These are phyloP conservation scores for Drosophila prostipennis DNA, from an alignment of 2,888 invertebrate species.

Conservation along the genomic window DNA sequence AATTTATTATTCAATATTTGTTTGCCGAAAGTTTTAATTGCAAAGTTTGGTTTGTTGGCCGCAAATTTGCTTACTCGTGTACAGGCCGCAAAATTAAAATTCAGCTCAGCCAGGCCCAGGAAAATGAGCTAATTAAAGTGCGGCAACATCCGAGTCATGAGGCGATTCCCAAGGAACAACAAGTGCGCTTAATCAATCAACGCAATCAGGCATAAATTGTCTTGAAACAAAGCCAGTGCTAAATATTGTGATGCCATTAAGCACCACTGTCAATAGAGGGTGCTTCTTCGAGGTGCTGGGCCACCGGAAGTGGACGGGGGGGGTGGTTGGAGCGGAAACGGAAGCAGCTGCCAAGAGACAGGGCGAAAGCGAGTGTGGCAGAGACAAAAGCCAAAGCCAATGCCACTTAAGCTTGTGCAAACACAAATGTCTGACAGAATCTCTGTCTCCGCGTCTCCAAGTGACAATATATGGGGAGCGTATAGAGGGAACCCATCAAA, in stretches of 20 bases:
- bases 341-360: slow-evolving; percentile 44
- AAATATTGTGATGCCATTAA: slow-evolving; percentile 78
- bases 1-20: slow-evolving; percentile 71
- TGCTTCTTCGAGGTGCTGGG: slow-evolving; percentile 15
- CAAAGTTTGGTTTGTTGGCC: slow-evolving; percentile 51
- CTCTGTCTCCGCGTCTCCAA: slow-evolving; percentile 14
- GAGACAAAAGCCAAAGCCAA: slow-evolving; percentile 57
- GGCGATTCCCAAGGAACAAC: slow-evolving; percentile 34
- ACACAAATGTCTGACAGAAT: slow-evolving; percentile 49
- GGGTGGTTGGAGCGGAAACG: slow-evolving; percentile 18
- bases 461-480: slow-evolving; percentile 52
- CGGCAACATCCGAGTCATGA: slow-evolving; percentile 13
- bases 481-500: slow-evolving; percentile 48
- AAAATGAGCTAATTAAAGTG: slow-evolving; percentile 50
- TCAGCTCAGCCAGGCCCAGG: slow-evolving; percentile 14
- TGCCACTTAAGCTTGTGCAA: slow-evolving; percentile 75
- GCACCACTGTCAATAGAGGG: slow-evolving; percentile 65
- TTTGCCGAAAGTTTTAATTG: slow-evolving; percentile 63
- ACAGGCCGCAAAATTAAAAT: slow-evolving; percentile 36
- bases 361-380: neutral
- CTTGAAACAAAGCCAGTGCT: slow-evolving; percentile 71
- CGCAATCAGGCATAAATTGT: slow-evolving; percentile 80
- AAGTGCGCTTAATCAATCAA: slow-evolving; percentile 79
- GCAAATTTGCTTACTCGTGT: slow-evolving; percentile 12
- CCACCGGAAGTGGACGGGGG: slow-evolving; percentile 19